A percentile compares a stretch with the other conserved stretches of the same genome.
phyloP scores from a whole-genome alignment of 2,113 vertebrate species.

The Aspidoscelis tigris region DNA sequence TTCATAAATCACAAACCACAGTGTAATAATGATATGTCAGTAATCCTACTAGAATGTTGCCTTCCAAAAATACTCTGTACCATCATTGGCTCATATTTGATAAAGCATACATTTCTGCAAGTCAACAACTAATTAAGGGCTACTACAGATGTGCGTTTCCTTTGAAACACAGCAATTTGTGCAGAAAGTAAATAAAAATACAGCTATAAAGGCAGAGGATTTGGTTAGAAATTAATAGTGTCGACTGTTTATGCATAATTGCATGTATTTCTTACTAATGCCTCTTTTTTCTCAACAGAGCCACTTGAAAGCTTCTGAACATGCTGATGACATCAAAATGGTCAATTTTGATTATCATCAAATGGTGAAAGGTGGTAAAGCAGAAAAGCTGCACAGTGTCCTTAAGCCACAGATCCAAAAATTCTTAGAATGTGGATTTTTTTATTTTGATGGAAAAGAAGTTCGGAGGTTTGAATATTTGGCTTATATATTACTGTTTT shows the following conservation, averaged over 20 bases:
- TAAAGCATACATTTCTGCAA: too few species aligned
- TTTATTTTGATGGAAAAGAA: conserved; percentile 89
- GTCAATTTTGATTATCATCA: conserved; percentile 99
- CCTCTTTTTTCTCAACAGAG: conserved; percentile 81
- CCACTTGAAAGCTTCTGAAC: conserved; percentile 96
- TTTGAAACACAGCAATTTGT: neutral
- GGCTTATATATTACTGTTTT: conserved; percentile 21
- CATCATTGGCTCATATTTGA: neutral
- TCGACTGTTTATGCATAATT: neutral
- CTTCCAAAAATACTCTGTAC: neutral
- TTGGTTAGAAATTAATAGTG: neutral
- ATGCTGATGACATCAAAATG: conserved; percentile 87
- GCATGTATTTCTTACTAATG: neutral
- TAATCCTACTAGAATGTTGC: neutral
- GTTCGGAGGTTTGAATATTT: conserved; percentile 84
- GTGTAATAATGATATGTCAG: neutral
- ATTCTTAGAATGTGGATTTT: conserved; percentile 94
- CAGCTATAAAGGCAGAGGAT: neutral
- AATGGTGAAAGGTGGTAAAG: conserved; percentile 95
- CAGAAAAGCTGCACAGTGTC: conserved; percentile 89
- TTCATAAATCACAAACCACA: neutral
- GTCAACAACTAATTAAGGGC: neutral
- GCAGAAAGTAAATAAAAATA: neutral
- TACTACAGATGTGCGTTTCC: neutral
- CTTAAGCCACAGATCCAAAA: conserved; percentile 91